Base-by-base conservation (phyloP, 2,797 vertebrate species). In the Manis crassicaudata region DNA sequence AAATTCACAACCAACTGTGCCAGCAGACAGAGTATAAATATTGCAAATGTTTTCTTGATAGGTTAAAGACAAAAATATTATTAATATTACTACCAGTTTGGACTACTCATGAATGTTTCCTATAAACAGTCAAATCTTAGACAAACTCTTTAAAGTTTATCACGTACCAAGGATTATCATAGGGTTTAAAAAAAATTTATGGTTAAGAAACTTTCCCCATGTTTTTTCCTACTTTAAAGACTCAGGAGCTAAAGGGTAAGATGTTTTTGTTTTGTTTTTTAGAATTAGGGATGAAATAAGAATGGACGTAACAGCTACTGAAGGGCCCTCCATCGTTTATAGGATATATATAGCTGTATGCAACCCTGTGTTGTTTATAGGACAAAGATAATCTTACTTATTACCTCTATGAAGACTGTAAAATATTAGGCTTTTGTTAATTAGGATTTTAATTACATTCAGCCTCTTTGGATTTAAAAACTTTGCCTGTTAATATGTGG, bases 41-140 rank as follows among this genome's bases (percentile, higher is more conserved):
- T 29, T 62, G 21, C 32, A 95, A 89, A 60, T 68, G 73, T 46
- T 85, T 97, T 94, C 32, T 77, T 62, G 87, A 75, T 13, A 88
- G 43, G 56, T 73, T 94, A 88, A 96, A 89, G 27, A 90, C 27
- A 95, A 93, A 96, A 92, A 83, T 54, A 81, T 50, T 60, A 76
- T 40, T 91, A 62, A 83, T 54, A 81, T 50, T 60, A 76, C 40
- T 91, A 62, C 14, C 60, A 75, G n/a, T 52, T 89, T 89, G 81
- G 27, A 46, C 6, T 77, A 81, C 27, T 86, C 52, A 70, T 62
- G 50, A 97, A 63, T 76, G 40, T 80, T 96, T 94, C 85, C 75
- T 54, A 63, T 62, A 92, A 88, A 92, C 5, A 82, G 21, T 56
- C 8, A 94, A 91, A 89, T 86, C 58, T 27, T 72, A 14, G 27